These are phyloP conservation scores for Drosophila sp. DNA, from an alignment of 1,140 invertebrate species.

Conservation along the genomic window DNA sequence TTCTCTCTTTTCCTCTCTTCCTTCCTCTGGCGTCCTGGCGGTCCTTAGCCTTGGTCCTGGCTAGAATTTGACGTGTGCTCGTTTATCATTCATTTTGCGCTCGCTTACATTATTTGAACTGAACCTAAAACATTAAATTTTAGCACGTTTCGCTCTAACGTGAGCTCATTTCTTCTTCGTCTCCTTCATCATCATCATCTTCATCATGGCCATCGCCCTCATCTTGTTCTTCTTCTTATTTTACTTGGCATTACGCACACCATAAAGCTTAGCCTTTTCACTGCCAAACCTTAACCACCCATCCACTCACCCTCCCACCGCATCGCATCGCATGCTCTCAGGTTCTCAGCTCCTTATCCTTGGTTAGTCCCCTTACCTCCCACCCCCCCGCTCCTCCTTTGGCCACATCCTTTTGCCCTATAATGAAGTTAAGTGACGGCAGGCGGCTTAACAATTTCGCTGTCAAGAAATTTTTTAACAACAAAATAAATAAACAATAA, in stretches of 20 bases:
- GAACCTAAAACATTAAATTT: slow-evolving; percentile 76
- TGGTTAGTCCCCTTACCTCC: not conserved
- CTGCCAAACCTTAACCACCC: not conserved
- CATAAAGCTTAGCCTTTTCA: slow-evolving; percentile 77
- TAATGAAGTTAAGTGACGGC: slow-evolving; percentile 79
- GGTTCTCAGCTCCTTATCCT: slow-evolving; percentile 37
- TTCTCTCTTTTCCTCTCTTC: not conserved
- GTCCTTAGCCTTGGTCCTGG: slow-evolving; percentile 17
- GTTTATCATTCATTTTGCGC: slow-evolving; percentile 82
- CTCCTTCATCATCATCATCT: slow-evolving; percentile 1
- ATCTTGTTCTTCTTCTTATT: slow-evolving; percentile 5
- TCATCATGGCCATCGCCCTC: slow-evolving; percentile 24
- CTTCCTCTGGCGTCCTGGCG: slow-evolving; percentile 18
- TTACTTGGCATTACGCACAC: slow-evolving; percentile 73
- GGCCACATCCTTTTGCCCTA: slow-evolving; percentile 24
- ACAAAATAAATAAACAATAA: slow-evolving; percentile 71
- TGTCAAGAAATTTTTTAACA: slow-evolving; percentile 46
- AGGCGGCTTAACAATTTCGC: slow-evolving; percentile 68
- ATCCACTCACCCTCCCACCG: not conserved
- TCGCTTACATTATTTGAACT: slow-evolving; percentile 74
- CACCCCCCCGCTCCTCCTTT: slow-evolving; percentile 23
- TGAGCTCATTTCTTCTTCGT: slow-evolving; percentile 61
- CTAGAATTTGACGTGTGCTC: slow-evolving; percentile 80
- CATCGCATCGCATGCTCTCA: slow-evolving; percentile 4
- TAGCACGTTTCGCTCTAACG: slow-evolving; percentile 77